phyloP scores from a whole-genome alignment of 2,888 invertebrate species.

The Plebejus anna region DNA sequence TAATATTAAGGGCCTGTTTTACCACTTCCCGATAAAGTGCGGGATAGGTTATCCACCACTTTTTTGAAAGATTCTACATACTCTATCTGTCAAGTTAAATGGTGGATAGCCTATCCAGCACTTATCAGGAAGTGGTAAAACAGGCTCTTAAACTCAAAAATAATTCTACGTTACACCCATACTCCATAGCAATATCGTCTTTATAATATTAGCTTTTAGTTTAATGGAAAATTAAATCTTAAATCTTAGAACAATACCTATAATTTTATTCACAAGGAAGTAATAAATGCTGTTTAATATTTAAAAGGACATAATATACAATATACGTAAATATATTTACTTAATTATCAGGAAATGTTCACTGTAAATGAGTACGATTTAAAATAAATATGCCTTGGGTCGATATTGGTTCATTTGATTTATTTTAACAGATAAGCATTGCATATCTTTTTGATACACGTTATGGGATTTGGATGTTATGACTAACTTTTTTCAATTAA shows the following conservation, averaged over 20 bases:
- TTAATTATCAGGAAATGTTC: slow-evolving; percentile 28
- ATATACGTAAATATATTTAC: slow-evolving; percentile 24
- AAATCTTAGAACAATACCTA: slow-evolving; percentile 16
- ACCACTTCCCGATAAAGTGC: too few relatives aligned
- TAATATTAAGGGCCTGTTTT: too few relatives aligned
- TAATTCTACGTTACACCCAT: not conserved
- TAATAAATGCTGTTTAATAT: slow-evolving; percentile 21
- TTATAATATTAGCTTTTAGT: not conserved
- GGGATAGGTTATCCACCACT: too few relatives aligned
- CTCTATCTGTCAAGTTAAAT: too few relatives aligned
- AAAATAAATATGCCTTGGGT: not conserved
- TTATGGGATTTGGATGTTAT: not conserved
- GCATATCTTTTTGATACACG: not conserved
- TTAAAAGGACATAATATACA: slow-evolving; percentile 15
- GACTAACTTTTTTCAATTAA: not conserved
- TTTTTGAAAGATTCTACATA: too few relatives aligned
- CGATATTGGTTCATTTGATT: not conserved
- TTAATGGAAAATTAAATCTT: not conserved
- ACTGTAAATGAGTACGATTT: slow-evolving; percentile 16
- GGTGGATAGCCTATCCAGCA: too few relatives aligned
- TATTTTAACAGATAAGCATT: not conserved
- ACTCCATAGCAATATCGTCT: not conserved
- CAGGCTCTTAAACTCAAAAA: not conserved
- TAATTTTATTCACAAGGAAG: slow-evolving; percentile 22
- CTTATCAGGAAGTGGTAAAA: too few relatives aligned